A percentile compares a stretch with the other conserved stretches of the same genome.
Conservation (phyloP, 2,888 invertebrate genomes). For the Seira musarum region DNA sequence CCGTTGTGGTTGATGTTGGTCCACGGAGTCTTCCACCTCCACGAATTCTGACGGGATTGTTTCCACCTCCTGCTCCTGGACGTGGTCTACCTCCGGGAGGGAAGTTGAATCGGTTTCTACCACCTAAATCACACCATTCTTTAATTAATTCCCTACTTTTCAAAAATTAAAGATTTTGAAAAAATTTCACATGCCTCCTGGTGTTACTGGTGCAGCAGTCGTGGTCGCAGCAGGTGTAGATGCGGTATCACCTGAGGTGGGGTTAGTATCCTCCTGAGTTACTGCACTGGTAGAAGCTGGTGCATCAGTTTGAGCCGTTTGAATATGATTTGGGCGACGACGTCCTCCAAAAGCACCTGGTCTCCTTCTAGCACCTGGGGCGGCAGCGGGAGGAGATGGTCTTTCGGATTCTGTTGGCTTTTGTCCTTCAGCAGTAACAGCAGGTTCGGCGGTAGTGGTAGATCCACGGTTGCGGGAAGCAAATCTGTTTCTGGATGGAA, state of each 20-base stretch:
- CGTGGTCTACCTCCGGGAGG: slow-evolving; percentile 40
- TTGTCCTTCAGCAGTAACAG: slow-evolving; percentile 22
- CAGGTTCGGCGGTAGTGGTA: slow-evolving; percentile 52
- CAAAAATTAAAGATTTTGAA: not conserved
- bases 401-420: slow-evolving; percentile 24
- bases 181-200: no score
- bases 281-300: no score
- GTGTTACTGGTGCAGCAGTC: slow-evolving; percentile 33
- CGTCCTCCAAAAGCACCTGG: slow-evolving; percentile 49
- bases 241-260: slow-evolving; percentile 15
- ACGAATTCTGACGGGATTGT: slow-evolving; percentile 44
- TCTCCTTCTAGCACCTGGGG: slow-evolving; percentile 27
- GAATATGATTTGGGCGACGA: slow-evolving; percentile 45
- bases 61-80: slow-evolving; percentile 36
- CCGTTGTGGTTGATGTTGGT: slow-evolving; percentile 53
- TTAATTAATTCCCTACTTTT: not conserved
- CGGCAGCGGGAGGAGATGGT: slow-evolving; percentile 17
- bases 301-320: slow-evolving; percentile 33
- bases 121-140: no score
- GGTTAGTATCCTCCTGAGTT: slow-evolving; percentile 31
- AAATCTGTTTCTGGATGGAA: slow-evolving; percentile 53
- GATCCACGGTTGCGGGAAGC: slow-evolving; percentile 51
- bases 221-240: slow-evolving; percentile 27
- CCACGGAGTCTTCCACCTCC: slow-evolving; percentile 56
- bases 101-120: slow-evolving; percentile 52